phyloP scores from a whole-genome alignment of 2,797 vertebrate species.

The Chelonia mydas region DNA sequence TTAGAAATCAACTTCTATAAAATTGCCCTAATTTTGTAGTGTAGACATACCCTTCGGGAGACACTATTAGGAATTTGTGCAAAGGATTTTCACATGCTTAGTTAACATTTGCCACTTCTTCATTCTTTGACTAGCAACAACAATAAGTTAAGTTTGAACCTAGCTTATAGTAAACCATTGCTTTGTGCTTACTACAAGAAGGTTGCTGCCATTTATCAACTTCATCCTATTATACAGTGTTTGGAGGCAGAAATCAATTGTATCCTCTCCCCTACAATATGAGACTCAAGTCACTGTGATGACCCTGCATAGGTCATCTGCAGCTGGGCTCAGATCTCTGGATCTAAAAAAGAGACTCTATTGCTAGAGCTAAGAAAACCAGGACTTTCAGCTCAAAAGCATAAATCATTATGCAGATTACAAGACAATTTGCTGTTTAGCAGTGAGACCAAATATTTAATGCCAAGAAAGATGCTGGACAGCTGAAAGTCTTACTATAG shows the following conservation, averaged over 20 bases:
- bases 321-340: neutral
- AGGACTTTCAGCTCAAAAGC: neutral
- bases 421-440: neutral
- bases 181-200: neutral
- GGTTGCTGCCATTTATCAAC: neutral
- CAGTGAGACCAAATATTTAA: neutral
- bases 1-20: no score
- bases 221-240: neutral
- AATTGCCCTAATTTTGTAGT: no score
- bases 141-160: neutral
- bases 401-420: neutral
- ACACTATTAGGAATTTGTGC: neutral
- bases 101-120: neutral
- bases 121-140: neutral
- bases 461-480: neutral
- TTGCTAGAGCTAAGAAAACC: neutral
- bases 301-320: neutral
- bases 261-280: neutral
- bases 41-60: no score
- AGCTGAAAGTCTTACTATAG: neutral
- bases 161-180: neutral
- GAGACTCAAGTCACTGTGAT: neutral
- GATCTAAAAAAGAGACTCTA: no score
- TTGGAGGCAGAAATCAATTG: neutral
- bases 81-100: neutral